These are phyloP conservation scores for Henicopernis longicauda DNA, from an alignment of 2,113 vertebrate genomes.

Conservation along the genomic window DNA sequence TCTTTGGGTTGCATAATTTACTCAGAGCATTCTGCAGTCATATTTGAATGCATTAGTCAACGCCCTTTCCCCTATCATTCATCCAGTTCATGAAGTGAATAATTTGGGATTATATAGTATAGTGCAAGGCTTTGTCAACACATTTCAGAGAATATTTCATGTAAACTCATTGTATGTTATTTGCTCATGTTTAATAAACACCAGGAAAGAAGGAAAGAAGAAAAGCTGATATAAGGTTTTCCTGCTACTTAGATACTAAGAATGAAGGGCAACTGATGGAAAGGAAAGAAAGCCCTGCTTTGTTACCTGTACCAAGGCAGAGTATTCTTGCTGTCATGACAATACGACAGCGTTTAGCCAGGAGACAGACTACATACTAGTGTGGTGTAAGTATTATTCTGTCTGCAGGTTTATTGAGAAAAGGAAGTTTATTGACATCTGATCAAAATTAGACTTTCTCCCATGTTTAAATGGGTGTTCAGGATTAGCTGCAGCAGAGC, in stretches of 20 bases:
- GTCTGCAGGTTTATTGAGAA: not conserved
- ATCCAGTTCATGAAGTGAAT: not conserved
- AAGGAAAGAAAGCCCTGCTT: not conserved
- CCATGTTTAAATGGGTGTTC: not conserved
- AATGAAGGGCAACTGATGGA: not conserved
- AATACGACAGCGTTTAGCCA: not conserved
- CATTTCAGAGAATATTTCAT: not conserved
- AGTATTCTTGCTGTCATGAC: not conserved
- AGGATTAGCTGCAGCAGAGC: not conserved
- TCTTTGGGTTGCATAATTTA: constrained; percentile 6
- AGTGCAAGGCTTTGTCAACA: not conserved
- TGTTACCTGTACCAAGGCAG: not conserved
- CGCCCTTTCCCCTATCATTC: not conserved
- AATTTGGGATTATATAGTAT: constrained; percentile 3
- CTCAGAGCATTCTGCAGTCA: not conserved
- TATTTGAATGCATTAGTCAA: constrained; percentile 11
- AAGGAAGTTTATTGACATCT: not conserved
- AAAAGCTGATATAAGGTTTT: not conserved
- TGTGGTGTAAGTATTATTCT: not conserved
- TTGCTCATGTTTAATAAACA: not conserved
- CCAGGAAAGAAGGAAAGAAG: not conserved
- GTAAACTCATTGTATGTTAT: not conserved
- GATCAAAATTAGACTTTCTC: not conserved
- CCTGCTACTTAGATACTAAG: not conserved
- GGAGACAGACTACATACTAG: not conserved